phyloP scores from a whole-genome alignment of 2,797 vertebrate genomes.

The Heliangelus exortis region DNA sequence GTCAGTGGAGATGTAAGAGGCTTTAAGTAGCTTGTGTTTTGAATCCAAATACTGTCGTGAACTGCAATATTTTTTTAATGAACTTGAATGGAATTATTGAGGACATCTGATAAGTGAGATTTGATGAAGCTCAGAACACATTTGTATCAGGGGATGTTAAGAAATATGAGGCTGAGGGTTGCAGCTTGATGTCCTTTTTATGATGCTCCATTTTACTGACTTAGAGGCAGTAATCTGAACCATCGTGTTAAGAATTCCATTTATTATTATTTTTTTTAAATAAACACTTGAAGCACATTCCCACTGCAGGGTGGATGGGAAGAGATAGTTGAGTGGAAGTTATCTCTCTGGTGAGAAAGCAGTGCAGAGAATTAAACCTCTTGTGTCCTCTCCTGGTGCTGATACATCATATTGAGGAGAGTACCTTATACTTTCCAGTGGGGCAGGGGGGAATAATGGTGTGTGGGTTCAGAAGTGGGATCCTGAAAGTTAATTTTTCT shows the following conservation, averaged over 20 bases:
- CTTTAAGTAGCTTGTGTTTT: background rate
- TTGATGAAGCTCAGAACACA: background rate
- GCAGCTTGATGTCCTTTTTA: background rate
- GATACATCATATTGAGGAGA: background rate
- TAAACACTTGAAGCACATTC: background rate
- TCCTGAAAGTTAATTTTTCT: background rate
- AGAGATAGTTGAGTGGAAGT: background rate
- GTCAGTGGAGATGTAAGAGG: background rate
- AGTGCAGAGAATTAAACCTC: background rate
- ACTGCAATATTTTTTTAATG: background rate
- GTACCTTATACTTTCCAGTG: background rate
- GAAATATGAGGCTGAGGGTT: background rate
- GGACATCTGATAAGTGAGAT: slow-evolving; percentile 8
- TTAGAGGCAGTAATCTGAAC: background rate
- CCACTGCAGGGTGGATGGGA: background rate
- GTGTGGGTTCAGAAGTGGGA: background rate
- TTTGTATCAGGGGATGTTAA: slow-evolving; percentile 6
- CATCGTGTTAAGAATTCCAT: background rate
- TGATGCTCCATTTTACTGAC: background rate
- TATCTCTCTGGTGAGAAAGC: background rate
- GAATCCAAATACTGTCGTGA: background rate
- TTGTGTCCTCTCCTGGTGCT: background rate
- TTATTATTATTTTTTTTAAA: background rate
- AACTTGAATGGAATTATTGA: slow-evolving; percentile 6
- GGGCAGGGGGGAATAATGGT: background rate